These are phyloP conservation scores for Xestia xanthographa DNA, from an alignment of 2,888 invertebrate species.

Conservation along the genomic window DNA sequence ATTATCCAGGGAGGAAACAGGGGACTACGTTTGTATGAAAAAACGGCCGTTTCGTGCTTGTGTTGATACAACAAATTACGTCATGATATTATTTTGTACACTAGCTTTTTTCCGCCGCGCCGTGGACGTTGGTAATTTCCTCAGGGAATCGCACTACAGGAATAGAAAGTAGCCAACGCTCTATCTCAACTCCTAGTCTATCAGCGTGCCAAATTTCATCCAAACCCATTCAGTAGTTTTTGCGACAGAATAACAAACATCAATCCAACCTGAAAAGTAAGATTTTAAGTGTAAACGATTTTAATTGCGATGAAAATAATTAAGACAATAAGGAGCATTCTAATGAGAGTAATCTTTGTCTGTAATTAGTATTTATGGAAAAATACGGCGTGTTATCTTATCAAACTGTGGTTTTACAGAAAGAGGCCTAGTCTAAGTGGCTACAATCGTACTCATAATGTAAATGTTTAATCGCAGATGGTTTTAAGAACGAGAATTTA, in stretches of 20 bases:
- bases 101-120: too few species aligned
- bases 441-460: conserved; percentile 10
- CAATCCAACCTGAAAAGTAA: background rate
- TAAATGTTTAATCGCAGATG: conserved; percentile 36
- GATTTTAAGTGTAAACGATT: background rate
- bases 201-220: background rate
- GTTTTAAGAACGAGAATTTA: background rate
- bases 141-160: background rate
- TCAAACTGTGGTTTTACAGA: conserved; percentile 39
- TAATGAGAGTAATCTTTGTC: conserved; percentile 27
- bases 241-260: background rate
- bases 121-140: background rate
- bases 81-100: background rate
- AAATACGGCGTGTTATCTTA: conserved; percentile 55
- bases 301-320: conserved; percentile 13
- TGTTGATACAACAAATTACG: background rate
- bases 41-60: too few species aligned
- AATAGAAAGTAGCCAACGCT: background rate
- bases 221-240: background rate
- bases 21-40: too few species aligned
- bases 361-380: conserved; percentile 51
- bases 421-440: conserved; percentile 27
- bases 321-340: conserved; percentile 6
- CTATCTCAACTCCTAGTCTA: background rate
- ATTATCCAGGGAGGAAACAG: too few species aligned